Evolutionary conservation across 64 coral and sea anemone species (phyloP).

Genomic region (Porites lutea): DNA sequence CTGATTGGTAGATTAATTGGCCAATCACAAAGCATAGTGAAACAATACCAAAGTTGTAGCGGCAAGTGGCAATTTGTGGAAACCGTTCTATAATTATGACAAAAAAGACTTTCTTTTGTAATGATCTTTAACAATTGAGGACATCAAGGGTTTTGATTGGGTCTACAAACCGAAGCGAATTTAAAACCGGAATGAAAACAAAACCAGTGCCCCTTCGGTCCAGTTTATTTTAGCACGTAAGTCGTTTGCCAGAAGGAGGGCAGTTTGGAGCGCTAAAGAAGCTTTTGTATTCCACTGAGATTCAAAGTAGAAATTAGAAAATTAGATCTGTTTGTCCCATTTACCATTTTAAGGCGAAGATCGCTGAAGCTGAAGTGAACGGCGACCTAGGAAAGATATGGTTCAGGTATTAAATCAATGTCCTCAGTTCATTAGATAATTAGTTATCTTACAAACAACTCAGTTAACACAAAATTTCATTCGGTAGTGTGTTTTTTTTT

Average conservation of each 20-base stretch:
- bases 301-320: too few species aligned
- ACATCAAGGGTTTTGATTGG: constrained; percentile 4
- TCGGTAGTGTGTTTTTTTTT: too few species aligned
- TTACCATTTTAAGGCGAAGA: background rate
- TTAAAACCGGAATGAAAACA: background rate
- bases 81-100: too few species aligned
- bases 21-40: too few species aligned
- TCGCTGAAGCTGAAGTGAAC: background rate
- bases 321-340: too few species aligned
- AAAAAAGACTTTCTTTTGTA: too few species aligned
- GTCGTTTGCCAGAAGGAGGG: background rate
- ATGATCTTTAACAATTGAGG: background rate
- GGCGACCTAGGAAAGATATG: background rate
- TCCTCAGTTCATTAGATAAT: background rate
- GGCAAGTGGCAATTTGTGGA: too few species aligned
- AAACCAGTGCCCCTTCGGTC: too few species aligned
- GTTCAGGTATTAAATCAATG: background rate
- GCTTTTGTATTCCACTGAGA: background rate
- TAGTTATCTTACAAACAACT: too few species aligned
- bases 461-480: too few species aligned
- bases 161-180: background rate
- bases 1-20: too few species aligned
- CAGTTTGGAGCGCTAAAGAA: background rate
- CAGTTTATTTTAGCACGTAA: background rate
- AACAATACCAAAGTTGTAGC: too few species aligned